These are phyloP conservation scores for Neria commutata DNA, from an alignment of 2,888 invertebrate species.

Conservation along the genomic window DNA sequence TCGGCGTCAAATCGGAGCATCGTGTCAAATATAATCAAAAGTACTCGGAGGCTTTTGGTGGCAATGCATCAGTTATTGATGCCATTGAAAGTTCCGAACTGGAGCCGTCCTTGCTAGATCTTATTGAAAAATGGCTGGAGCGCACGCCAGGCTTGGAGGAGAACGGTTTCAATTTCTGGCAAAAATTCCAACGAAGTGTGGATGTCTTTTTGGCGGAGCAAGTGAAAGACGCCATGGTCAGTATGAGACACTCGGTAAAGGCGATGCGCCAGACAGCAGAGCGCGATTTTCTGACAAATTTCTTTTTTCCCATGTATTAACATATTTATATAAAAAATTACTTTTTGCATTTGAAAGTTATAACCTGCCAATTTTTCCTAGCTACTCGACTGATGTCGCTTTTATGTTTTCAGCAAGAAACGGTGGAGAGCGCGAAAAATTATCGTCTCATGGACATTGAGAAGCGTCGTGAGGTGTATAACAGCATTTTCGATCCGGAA, in stretches of 20 bases:
- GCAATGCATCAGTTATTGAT: slow-evolving; percentile 69
- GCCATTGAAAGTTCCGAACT: slow-evolving; percentile 74
- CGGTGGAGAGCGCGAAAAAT: slow-evolving; percentile 68
- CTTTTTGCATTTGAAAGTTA: neutral
- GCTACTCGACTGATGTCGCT: slow-evolving; percentile 1
- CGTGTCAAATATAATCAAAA: slow-evolving; percentile 93
- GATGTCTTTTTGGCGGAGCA: slow-evolving; percentile 74
- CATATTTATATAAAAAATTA: neutral
- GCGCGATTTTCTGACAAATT: slow-evolving; percentile 7
- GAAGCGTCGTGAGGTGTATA: slow-evolving; percentile 83
- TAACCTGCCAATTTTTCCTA: neutral
- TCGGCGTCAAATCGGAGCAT: slow-evolving; percentile 79
- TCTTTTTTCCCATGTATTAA: neutral
- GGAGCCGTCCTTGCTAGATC: slow-evolving; percentile 82
- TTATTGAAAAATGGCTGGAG: slow-evolving; percentile 93
- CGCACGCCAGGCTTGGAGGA: slow-evolving; percentile 90
- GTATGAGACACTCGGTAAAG: slow-evolving; percentile 27
- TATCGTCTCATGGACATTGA: slow-evolving; percentile 76
- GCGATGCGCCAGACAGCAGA: too few relatives aligned
- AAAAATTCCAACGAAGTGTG: slow-evolving; percentile 80
- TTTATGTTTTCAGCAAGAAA: slow-evolving; percentile 64
- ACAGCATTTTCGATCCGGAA: slow-evolving; percentile 84
- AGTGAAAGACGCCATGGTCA: slow-evolving; percentile 65
- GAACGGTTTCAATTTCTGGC: slow-evolving; percentile 92
- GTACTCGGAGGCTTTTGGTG: slow-evolving; percentile 85